phyloP scores from a whole-genome alignment of 2,797 vertebrate genomes.

The Etheostoma nigrum region DNA sequence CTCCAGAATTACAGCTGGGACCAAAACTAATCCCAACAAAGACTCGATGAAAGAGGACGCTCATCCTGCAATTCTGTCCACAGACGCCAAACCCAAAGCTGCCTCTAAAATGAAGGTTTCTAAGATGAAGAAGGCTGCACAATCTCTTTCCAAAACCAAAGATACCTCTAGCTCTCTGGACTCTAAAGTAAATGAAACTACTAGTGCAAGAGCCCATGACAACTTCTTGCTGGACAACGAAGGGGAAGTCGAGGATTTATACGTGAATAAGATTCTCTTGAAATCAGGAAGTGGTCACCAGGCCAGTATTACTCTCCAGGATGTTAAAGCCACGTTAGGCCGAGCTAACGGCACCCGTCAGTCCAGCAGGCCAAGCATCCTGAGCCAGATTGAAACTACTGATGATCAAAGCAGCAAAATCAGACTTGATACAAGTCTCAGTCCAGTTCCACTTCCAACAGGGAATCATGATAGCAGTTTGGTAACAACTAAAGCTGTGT shows the following conservation, averaged over 20 bases:
- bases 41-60: not conserved
- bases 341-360: constrained; percentile 8
- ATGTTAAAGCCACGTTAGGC: constrained; percentile 58
- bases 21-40: constrained; percentile 6
- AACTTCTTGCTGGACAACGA: constrained; percentile 13
- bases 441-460: not conserved
- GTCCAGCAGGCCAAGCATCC: constrained; percentile 23
- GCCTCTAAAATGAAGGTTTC: constrained; percentile 35
- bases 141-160: constrained; percentile 12
- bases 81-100: constrained; percentile 36
- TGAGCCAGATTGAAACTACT: constrained; percentile 25
- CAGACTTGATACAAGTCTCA: not conserved
- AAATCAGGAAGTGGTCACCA: constrained; percentile 26
- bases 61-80: constrained; percentile 1
- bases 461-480: not conserved
- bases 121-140: constrained; percentile 26
- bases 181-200: constrained; percentile 1
- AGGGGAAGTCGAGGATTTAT: constrained; percentile 1
- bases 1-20: constrained; percentile 3
- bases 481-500: not conserved
- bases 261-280: constrained; percentile 15
- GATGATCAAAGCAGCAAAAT: constrained; percentile 8
- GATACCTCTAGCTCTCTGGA: constrained; percentile 1
- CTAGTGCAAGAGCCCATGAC: not conserved
- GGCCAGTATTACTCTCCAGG: constrained; percentile 60